These are phyloP conservation scores for Neoscelio sp. DNA, from an alignment of 2,888 invertebrate species.

Conservation along the genomic window DNA sequence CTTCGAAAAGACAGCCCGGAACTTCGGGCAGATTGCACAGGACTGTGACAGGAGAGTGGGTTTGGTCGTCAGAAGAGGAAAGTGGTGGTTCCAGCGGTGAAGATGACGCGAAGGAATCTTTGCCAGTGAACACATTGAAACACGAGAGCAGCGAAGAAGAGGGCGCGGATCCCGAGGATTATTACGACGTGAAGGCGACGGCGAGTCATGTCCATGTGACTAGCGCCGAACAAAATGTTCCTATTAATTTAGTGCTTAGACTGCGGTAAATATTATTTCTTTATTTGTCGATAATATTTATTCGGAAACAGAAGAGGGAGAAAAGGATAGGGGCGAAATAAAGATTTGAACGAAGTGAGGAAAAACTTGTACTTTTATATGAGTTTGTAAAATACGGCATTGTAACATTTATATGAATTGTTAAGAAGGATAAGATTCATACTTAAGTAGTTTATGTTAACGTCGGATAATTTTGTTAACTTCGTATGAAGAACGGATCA, in stretches of 20 bases:
- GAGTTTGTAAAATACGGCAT: too few species aligned
- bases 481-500: too few species aligned
- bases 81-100: constrained; percentile 85
- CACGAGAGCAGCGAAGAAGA: constrained; percentile 83
- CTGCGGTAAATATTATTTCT: constrained; percentile 87
- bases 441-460: too few species aligned
- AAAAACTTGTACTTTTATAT: too few species aligned
- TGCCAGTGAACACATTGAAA: constrained; percentile 83
- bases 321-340: too few species aligned
- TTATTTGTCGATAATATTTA: constrained; percentile 2
- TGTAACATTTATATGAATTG: too few species aligned
- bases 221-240: constrained; percentile 81
- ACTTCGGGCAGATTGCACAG: constrained; percentile 91
- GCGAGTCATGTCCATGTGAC: constrained; percentile 75
- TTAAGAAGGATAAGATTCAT: too few species aligned
- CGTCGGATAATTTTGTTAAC: too few species aligned
- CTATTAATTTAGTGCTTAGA: constrained; percentile 93
- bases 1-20: constrained; percentile 92
- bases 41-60: constrained; percentile 98
- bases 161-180: constrained; percentile 78
- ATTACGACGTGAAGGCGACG: constrained; percentile 78
- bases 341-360: too few species aligned
- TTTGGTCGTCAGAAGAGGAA: constrained; percentile 97
- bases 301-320: too few species aligned
- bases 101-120: constrained; percentile 80